A percentile compares a stretch with the other conserved stretches of the same genome.
Evolutionary conservation across 2,888 invertebrate genomes (phyloP).

Genomic region (Cheilosia soror): DNA sequence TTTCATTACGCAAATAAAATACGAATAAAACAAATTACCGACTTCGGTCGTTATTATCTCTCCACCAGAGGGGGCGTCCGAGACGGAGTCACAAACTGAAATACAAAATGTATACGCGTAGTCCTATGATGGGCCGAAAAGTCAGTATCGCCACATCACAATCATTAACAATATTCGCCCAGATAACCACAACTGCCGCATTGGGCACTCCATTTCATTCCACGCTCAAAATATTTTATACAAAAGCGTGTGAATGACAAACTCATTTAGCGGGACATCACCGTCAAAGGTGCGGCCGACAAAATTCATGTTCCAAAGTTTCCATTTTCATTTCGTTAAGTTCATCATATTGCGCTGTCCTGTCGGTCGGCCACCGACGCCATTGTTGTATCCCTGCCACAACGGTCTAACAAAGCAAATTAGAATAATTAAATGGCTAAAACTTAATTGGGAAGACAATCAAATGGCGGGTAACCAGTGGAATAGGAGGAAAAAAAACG

Average conservation of each 20-base stretch:
- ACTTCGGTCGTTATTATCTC: slow-evolving; percentile 57
- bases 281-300: slow-evolving; percentile 59
- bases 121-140: slow-evolving; percentile 1
- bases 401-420: slow-evolving; percentile 76
- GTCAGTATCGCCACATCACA: slow-evolving; percentile 61
- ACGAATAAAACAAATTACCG: slow-evolving; percentile 72
- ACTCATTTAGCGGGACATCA: slow-evolving; percentile 71
- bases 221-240: slow-evolving; percentile 31
- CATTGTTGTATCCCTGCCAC: slow-evolving; percentile 47
- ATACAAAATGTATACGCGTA: background rate
- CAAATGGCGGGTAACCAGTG: slow-evolving; percentile 55
- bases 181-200: slow-evolving; percentile 66
- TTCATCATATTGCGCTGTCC: slow-evolving; percentile 40
- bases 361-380: slow-evolving; percentile 31
- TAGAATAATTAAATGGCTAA: slow-evolving; percentile 82
- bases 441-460: slow-evolving; percentile 80
- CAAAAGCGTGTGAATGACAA: slow-evolving; percentile 71
- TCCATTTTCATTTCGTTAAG: slow-evolving; percentile 63
- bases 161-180: slow-evolving; percentile 71
- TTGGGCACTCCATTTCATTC: slow-evolving; percentile 43
- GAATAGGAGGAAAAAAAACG: background rate
- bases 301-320: slow-evolving; percentile 70
- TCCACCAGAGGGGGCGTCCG: background rate
- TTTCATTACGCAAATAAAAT: slow-evolving; percentile 70
- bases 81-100: background rate